These are phyloP conservation scores for Eurystomus glaucurus DNA, from an alignment of 2,797 vertebrate species.

Conservation along the genomic window DNA sequence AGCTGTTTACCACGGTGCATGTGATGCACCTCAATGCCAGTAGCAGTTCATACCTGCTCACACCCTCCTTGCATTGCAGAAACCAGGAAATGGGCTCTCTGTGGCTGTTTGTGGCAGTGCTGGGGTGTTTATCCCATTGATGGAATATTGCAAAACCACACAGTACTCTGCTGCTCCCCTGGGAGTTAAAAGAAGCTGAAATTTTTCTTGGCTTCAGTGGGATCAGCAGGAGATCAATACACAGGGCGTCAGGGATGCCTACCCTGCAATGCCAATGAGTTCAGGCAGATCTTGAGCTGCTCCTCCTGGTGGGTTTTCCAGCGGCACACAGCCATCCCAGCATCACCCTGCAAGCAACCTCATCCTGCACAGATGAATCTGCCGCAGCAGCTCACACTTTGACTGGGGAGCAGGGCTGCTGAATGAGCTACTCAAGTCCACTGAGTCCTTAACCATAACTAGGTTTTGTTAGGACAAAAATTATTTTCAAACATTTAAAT, in stretches of 20 bases:
- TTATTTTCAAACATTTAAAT: neutral
- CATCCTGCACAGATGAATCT: accelerated
- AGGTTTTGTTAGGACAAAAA: neutral
- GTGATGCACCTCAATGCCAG: neutral
- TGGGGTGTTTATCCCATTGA: neutral
- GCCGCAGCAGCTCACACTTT: neutral
- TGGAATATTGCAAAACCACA: neutral
- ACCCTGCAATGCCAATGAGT: accelerated
- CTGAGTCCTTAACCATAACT: neutral
- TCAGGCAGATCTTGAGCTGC: neutral
- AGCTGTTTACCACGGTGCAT: neutral
- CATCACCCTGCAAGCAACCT: neutral
- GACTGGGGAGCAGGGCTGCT: neutral
- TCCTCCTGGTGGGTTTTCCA: neutral
- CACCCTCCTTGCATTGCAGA: neutral
- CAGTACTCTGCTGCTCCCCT: neutral
- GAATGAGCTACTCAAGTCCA: neutral
- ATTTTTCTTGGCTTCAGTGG: neutral
- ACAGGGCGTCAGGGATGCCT: neutral
- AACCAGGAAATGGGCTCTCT: neutral
- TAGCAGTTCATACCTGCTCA: neutral
- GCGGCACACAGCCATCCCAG: neutral
- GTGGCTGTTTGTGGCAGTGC: neutral
- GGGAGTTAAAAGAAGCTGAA: neutral
- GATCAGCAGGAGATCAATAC: neutral